phyloP scores from a whole-genome alignment of 2,113 vertebrate species.

The Etheostoma spectabile region DNA sequence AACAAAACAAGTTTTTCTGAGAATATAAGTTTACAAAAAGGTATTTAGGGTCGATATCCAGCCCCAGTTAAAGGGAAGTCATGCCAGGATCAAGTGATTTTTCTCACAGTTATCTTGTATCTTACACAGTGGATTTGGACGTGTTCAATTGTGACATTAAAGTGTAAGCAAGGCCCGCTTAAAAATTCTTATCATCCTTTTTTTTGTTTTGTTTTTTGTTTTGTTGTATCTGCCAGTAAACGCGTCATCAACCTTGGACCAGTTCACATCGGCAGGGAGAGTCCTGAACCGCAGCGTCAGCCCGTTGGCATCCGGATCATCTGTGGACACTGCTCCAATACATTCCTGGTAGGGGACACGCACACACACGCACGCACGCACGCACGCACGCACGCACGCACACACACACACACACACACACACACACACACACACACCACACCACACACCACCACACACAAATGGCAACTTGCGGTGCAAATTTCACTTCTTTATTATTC shows the following conservation, averaged over 20 bases:
- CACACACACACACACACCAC: too few relatives aligned
- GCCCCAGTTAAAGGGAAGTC: too few relatives aligned
- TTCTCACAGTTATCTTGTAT: not conserved
- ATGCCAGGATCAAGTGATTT: not conserved
- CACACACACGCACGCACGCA: not conserved
- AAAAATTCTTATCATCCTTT: not conserved
- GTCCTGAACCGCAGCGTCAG: slow-evolving; percentile 70
- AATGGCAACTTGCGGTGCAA: not conserved
- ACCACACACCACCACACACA: too few relatives aligned
- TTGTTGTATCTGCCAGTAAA: slow-evolving; percentile 77
- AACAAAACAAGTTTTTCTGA: too few relatives aligned
- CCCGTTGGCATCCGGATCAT: slow-evolving; percentile 77
- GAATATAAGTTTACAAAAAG: too few relatives aligned
- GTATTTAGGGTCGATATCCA: too few relatives aligned
- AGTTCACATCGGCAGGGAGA: slow-evolving; percentile 69
- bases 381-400: not conserved
- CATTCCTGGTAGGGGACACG: slow-evolving; percentile 76
- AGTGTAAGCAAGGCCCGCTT: not conserved
- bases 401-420: not conserved
- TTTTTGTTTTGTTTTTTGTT: not conserved
- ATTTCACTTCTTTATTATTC: not conserved
- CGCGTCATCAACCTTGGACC: slow-evolving; percentile 83
- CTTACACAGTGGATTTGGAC: not conserved
- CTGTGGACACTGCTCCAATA: slow-evolving; percentile 81
- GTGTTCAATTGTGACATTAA: not conserved